These are phyloP conservation scores for Diarsia dahlii DNA, from an alignment of 2,888 invertebrate species.

Conservation along the genomic window DNA sequence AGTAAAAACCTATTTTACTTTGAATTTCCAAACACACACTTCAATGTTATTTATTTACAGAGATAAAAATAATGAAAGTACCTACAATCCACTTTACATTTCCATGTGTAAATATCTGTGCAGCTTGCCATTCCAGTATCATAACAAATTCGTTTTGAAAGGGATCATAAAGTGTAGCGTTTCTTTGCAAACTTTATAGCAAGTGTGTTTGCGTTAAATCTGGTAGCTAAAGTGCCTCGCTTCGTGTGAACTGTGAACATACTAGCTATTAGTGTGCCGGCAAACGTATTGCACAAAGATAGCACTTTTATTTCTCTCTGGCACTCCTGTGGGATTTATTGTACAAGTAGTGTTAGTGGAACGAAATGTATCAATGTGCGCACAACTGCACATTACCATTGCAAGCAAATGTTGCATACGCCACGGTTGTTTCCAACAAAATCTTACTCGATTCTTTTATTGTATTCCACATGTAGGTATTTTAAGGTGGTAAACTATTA, in stretches of 20 bases:
- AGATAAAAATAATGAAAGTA: neutral
- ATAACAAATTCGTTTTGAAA: slow-evolving; percentile 46
- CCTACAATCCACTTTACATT: slow-evolving; percentile 9
- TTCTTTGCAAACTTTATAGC: slow-evolving; percentile 73
- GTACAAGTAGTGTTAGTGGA: slow-evolving; percentile 67
- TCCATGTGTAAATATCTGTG: slow-evolving; percentile 16
- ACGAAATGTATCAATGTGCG: slow-evolving; percentile 67
- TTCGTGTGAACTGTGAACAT: slow-evolving; percentile 67
- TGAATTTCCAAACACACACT: no score
- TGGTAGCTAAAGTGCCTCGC: slow-evolving; percentile 68
- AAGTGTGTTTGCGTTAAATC: slow-evolving; percentile 74
- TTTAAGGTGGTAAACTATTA: no score
- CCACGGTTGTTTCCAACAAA: neutral
- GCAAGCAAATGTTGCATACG: slow-evolving; percentile 30
- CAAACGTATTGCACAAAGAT: slow-evolving; percentile 79
- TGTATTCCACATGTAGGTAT: no score
- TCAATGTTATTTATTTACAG: no score
- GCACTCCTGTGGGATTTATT: slow-evolving; percentile 76
- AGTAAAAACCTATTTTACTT: no score
- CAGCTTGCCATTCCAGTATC: slow-evolving; percentile 26
- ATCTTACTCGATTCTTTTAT: neutral
- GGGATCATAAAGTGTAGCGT: slow-evolving; percentile 58
- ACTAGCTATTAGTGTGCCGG: slow-evolving; percentile 75
- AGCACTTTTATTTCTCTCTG: slow-evolving; percentile 79
- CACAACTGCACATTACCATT: slow-evolving; percentile 45